Evolutionary conservation across 2,113 vertebrate species (phyloP), one percentile per base, ranked within the genome.

Genomic region (Nibea coibor): DNA sequence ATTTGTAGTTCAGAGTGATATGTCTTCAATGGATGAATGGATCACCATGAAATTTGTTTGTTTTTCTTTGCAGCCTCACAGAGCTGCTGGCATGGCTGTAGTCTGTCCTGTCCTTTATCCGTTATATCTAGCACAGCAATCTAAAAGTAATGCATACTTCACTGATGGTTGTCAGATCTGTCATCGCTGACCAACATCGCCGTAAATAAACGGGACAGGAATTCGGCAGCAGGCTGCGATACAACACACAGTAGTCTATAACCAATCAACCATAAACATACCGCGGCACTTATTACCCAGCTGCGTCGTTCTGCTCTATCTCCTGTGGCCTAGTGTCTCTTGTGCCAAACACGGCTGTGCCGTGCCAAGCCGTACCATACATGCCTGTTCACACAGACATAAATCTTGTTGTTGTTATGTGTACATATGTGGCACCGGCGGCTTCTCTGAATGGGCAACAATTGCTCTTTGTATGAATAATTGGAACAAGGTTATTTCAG

Each of bases 401-500:
- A 72, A 77, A 59, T 50, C 22, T 91, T 91, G 82, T 89, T 85
- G 87, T 86, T 78, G 69, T 82, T 71, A 53, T 84, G 81, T 78
- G 63, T 74, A 86, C 59, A 82, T 85, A 83, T 22, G 71, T 83
- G 87, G 72, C 75, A 39, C 71, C 78, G 62, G 53, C 77, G 79
- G 85, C 78, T 82, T 63, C 72, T 64, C 80, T 83, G 74, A 89
- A 82, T 56, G 58, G 54, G 26, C 79, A 84, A 87, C 91, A 91
- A 84, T 91, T 69, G 72, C 20, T 87, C 91, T 87, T 89, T 93
- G 88, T 92, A 24, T 15, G 71, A 78, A 43, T 92, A 92, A 94
- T 91, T 93, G 85, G 90, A 94, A 91, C 88, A 91, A 72, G 80
- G 84, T 87, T 87, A 88, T 91, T 86, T 82, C 82, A 72, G 87